A percentile compares a stretch with the other conserved stretches of the same genome.
Conservation (phyloP, 2,113 vertebrate species). For the Larimichthys polyactis region DNA sequence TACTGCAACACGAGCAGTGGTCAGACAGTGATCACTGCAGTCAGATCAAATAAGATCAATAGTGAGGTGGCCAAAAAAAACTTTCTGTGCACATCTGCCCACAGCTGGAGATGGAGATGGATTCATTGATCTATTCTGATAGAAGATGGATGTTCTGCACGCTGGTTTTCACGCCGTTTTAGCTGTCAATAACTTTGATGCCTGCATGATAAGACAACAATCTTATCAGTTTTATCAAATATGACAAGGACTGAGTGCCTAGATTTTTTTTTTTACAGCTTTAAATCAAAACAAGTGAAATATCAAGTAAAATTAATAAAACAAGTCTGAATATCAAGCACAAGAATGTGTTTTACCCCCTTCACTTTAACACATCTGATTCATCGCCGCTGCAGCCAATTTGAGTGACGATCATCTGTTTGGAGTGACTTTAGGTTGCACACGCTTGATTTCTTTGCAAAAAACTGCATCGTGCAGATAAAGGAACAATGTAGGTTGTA, state of each 20-base stretch:
- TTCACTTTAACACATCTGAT: neutral
- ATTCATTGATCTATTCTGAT: neutral
- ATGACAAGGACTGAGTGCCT: neutral
- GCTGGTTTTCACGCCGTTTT: neutral
- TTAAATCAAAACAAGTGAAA: neutral
- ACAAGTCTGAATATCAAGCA: neutral
- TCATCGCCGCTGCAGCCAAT: neutral
- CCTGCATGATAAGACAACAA: too few relatives aligned
- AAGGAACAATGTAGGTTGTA: neutral
- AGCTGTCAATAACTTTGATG: neutral
- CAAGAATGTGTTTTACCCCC: neutral
- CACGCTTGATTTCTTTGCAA: neutral
- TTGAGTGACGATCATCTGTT: neutral
- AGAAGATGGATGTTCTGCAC: neutral
- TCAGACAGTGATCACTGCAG: neutral
- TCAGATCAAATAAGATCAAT: neutral
- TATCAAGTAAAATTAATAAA: neutral
- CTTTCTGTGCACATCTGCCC: neutral
- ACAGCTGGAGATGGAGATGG: neutral
- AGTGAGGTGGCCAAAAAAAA: neutral
- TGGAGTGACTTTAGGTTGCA: neutral
- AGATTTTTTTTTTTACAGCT: neutral
- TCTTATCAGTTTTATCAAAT: neutral
- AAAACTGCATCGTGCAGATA: neutral
- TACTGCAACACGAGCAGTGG: neutral